Conservation (phyloP, 2,888 invertebrate genomes). For the Drosophila conformis region DNA sequence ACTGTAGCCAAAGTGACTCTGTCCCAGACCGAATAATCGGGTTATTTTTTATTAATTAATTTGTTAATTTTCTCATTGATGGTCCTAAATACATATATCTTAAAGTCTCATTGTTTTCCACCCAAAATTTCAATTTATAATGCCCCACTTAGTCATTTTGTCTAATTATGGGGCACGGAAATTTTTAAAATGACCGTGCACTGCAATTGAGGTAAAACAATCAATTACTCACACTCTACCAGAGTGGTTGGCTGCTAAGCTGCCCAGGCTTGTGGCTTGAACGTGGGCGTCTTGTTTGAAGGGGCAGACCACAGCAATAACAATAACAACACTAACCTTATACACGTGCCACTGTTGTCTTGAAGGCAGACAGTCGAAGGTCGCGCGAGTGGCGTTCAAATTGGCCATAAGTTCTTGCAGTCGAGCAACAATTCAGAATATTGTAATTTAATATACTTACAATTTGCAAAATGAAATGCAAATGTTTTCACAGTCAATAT, state of each 20-base stretch:
- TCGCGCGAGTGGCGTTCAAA: conserved; percentile 14
- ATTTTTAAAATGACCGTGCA: conserved; percentile 5
- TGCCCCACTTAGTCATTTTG: neutral
- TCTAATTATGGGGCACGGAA: conserved; percentile 5
- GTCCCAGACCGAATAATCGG: neutral
- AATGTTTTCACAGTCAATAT: conserved; percentile 65
- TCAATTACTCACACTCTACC: conserved; percentile 58
- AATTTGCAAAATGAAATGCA: conserved; percentile 56
- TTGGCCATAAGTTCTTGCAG: conserved; percentile 6
- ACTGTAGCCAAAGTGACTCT: neutral
- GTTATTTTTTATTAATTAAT: neutral
- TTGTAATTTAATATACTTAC: conserved; percentile 54
- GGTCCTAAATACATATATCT: neutral
- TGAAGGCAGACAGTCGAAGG: conserved; percentile 57
- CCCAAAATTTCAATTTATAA: neutral
- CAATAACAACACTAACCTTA: conserved; percentile 9
- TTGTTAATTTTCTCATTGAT: neutral
- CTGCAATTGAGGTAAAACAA: conserved; percentile 25
- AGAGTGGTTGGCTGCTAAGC: conserved; percentile 14
- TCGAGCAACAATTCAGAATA: conserved; percentile 39
- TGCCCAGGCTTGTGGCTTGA: conserved; percentile 7
- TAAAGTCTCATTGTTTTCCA: neutral
- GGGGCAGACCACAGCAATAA: conserved; percentile 10
- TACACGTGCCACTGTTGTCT: conserved; percentile 21
- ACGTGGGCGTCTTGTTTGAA: conserved; percentile 17